Evolutionary conservation across 2,113 vertebrate species (phyloP).

Genomic region (Vulpes lagopus): DNA sequence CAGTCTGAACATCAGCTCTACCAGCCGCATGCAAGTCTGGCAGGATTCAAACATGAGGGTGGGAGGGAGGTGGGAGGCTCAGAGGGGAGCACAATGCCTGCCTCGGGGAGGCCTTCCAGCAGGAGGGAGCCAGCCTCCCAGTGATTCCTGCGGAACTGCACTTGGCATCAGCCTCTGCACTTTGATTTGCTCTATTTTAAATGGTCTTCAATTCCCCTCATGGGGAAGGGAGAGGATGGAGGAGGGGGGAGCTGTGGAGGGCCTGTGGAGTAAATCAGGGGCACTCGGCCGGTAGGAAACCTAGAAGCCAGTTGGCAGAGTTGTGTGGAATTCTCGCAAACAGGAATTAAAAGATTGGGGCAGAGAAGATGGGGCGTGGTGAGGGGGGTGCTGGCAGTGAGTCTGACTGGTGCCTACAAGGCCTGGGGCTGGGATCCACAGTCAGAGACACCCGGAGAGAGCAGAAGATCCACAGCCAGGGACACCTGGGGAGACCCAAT

Average conservation of each 20-base stretch:
- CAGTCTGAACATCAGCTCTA: conserved; percentile 66
- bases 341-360: not conserved
- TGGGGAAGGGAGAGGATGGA: not conserved
- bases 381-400: not conserved
- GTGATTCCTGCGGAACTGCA: not conserved
- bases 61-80: not conserved
- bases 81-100: not conserved
- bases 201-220: conserved; percentile 52
- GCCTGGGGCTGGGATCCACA: accelerated
- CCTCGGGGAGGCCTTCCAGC: not conserved
- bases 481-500: accelerated
- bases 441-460: no score
- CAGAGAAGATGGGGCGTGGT: not conserved
- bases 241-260: not conserved
- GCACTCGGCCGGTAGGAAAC: not conserved
- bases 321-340: not conserved
- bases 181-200: conserved; percentile 73
- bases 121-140: not conserved
- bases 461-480: not conserved
- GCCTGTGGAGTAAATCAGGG: not conserved
- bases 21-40: conserved; percentile 71
- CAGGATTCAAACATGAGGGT: conserved; percentile 34
- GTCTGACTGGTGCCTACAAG: not conserved
- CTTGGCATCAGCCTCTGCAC: conserved; percentile 33
- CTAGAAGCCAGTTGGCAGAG: not conserved